These are phyloP conservation scores for Colletes gigas DNA, from an alignment of 1,140 invertebrate genomes.

Conservation along the genomic window DNA sequence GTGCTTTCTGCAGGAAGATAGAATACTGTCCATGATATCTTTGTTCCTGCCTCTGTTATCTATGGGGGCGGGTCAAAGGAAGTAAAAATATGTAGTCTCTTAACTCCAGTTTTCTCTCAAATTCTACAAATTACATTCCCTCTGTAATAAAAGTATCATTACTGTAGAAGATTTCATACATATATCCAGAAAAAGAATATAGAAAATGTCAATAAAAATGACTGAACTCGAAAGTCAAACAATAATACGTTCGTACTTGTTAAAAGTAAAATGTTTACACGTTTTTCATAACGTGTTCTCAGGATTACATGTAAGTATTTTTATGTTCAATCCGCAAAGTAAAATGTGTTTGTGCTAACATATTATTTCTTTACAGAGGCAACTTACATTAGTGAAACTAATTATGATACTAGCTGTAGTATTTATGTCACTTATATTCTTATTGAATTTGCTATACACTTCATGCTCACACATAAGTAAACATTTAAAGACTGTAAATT, in stretches of 20 bases:
- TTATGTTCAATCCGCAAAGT: background rate
- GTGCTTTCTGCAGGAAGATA: conserved; percentile 35
- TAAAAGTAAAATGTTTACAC: conserved; percentile 3
- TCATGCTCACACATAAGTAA: conserved; percentile 28
- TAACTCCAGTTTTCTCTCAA: conserved; percentile 4
- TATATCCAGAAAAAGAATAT: background rate
- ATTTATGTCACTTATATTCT: conserved; percentile 47
- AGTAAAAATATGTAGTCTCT: conserved; percentile 22
- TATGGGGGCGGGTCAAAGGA: conserved; percentile 46
- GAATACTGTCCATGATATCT: conserved; percentile 42
- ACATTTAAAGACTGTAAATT: conserved; percentile 20
- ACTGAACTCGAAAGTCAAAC: background rate
- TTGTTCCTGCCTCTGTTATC: conserved; percentile 48
- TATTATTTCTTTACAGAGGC: conserved; percentile 39
- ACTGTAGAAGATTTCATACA: background rate
- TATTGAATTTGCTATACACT: conserved; percentile 36
- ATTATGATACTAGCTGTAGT: conserved; percentile 14
- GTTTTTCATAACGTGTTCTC: conserved; percentile 18
- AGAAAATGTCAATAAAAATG: conserved; percentile 1
- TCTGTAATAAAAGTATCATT: background rate
- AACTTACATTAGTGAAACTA: conserved; percentile 40
- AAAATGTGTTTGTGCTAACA: background rate
- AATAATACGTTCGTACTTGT: background rate
- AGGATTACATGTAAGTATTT: conserved; percentile 30
- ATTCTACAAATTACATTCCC: background rate